phyloP scores from a whole-genome alignment of 1,140 invertebrate genomes.

The Andrena cerasifolii region DNA sequence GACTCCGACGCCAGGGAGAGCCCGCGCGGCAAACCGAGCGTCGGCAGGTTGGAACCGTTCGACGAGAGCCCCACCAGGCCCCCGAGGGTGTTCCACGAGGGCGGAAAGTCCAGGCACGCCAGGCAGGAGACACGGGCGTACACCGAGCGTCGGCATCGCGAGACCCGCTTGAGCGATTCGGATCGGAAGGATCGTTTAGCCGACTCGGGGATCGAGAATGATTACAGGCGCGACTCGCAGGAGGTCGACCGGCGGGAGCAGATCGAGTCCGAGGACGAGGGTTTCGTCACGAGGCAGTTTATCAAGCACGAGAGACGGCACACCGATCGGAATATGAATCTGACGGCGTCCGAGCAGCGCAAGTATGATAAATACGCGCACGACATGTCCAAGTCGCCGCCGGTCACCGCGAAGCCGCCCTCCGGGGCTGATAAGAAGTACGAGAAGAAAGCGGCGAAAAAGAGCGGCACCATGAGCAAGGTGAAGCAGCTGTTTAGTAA shows the following conservation, averaged over 20 bases:
- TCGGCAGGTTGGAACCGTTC: conserved; percentile 68
- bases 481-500: conserved; percentile 79
- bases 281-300: conserved; percentile 85
- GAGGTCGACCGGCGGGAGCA: conserved; percentile 81
- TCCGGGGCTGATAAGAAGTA: conserved; percentile 77
- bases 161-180: conserved; percentile 75
- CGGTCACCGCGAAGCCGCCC: conserved; percentile 75
- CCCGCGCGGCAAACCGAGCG: conserved; percentile 66
- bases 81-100: conserved; percentile 76
- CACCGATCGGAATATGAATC: conserved; percentile 82
- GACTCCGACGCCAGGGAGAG: conserved; percentile 75
- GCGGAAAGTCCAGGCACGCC: conserved; percentile 72
- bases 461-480: conserved; percentile 80
- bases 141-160: conserved; percentile 71
- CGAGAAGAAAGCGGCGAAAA: conserved; percentile 78
- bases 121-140: conserved; percentile 72
- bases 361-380: conserved; percentile 82
- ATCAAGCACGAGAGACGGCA: conserved; percentile 86
- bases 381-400: conserved; percentile 50
- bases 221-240: conserved; percentile 88
- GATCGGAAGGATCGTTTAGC: conserved; percentile 85
- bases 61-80: conserved; percentile 72
- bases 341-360: conserved; percentile 73
- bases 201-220: conserved; percentile 91
- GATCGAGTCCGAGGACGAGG: conserved; percentile 85